phyloP scores from a whole-genome alignment of 1,140 invertebrate genomes.

The Eriocheir sinensis region DNA sequence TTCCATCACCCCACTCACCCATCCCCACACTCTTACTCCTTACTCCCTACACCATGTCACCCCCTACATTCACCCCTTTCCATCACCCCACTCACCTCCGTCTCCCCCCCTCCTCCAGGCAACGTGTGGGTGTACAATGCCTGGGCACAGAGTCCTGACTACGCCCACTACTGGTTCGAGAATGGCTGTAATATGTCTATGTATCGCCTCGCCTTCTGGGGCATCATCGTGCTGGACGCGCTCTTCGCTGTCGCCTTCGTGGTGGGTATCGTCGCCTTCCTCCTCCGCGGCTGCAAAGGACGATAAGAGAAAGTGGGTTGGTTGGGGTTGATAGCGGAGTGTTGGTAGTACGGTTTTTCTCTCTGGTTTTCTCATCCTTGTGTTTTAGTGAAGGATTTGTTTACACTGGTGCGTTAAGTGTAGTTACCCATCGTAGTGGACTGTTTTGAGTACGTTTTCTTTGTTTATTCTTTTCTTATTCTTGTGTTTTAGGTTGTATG shows the following conservation, averaged over 20 bases:
- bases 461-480: not conserved
- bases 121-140: constrained; percentile 64
- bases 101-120: not conserved
- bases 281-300: constrained; percentile 41
- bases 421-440: no score
- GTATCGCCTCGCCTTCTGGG: constrained; percentile 37
- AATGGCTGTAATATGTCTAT: constrained; percentile 54
- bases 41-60: not conserved
- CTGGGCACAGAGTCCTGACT: constrained; percentile 50
- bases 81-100: not conserved
- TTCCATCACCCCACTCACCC: no score
- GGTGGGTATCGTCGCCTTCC: constrained; percentile 46
- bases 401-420: not conserved
- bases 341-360: not conserved
- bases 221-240: constrained; percentile 50
- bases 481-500: no score
- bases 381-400: no score
- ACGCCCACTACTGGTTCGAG: constrained; percentile 60
- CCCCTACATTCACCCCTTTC: not conserved
- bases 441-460: not conserved
- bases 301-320: not conserved
- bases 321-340: not conserved
- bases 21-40: not conserved
- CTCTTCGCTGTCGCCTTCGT: constrained; percentile 28
- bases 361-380: not conserved